Evolutionary conservation across 2,113 vertebrate species (phyloP), one percentile per base, ranked within the genome.

Genomic region (Pterocles gutturalis): DNA sequence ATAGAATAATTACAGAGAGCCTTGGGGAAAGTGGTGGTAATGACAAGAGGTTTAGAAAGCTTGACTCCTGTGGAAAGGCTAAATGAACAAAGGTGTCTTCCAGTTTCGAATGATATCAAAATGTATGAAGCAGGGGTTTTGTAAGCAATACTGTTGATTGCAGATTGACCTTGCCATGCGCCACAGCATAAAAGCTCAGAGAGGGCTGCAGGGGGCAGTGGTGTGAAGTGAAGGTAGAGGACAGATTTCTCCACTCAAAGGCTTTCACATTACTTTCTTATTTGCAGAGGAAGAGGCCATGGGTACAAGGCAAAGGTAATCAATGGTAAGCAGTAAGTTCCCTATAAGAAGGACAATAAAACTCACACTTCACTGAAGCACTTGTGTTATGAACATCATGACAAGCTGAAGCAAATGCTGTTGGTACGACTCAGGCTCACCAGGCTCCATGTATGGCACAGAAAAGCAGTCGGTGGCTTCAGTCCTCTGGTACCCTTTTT

Each of bases 391-490:
- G 38, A 87, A 61, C 31, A n/a, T 34, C 51, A 14, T n/a, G 19
- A 80, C 34, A 41, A 49, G 46, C 34, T 76, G 67, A 80, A 70
- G 51, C 17, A 91, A 71, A 66, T 51, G 13, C 7, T 65, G 11
- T 65, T 61, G 67, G 12, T 38, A 34, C 1, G 7, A 31, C 45
- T 38, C 3, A 0, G 16, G 28, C 38, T 92, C 2, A 0, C 31
- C 19, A 2, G 0, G 26, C 15, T 43, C 31, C 11, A 19, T 11
- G 21, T 38, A 22, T 46, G 46, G 73, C 3, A 5, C 46, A 57
- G 57, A 80, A 82, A 66, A 88, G 18, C 11, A 29, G 8, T 25
- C 1, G 0, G 17, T 55, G 41, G 15, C 31, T 87, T 15, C 31
- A 41, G 34, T 45, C 16, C 13, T 83, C 11, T 48, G 16, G 3